A percentile compares a stretch with the other conserved stretches of the same genome.
Evolutionary conservation across 2,888 invertebrate genomes (phyloP).

Genomic region (Helicoverpa assulta): DNA sequence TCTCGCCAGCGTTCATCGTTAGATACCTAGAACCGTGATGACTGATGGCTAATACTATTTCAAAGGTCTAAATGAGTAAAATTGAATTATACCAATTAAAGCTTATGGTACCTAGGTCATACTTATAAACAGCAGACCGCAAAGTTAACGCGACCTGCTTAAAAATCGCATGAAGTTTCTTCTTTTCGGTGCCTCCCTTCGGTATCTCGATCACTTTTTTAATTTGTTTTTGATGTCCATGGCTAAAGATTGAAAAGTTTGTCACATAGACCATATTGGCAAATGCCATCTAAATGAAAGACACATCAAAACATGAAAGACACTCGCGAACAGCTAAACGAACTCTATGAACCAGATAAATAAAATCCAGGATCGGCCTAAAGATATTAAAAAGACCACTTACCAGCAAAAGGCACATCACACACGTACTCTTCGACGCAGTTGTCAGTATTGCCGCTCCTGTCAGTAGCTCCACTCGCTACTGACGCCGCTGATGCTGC

Average conservation of each 20-base stretch:
- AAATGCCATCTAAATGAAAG: too few relatives aligned
- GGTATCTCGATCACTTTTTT: too few relatives aligned
- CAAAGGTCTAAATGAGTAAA: neutral
- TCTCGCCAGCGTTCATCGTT: neutral
- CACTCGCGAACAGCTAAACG: too few relatives aligned
- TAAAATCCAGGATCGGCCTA: too few relatives aligned
- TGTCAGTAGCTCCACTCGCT: conserved; percentile 94
- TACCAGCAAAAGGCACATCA: conserved; percentile 97
- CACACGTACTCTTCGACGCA: conserved; percentile 96
- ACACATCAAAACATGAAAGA: too few relatives aligned
- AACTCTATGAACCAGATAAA: too few relatives aligned
- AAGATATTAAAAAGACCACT: conserved; percentile 69
- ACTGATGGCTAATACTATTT: neutral
- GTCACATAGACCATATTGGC: too few relatives aligned
- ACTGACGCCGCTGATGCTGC: conserved; percentile 94
- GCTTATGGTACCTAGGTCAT: neutral
- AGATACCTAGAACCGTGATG: neutral
- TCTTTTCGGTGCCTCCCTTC: too few relatives aligned
- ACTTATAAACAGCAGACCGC: neutral
- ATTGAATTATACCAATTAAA: neutral
- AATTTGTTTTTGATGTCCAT: too few relatives aligned
- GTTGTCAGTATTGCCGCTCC: conserved; percentile 95
- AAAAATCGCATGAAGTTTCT: too few relatives aligned
- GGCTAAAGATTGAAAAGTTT: too few relatives aligned
- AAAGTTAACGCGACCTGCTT: too few relatives aligned